phyloP scores from a whole-genome alignment of 2,113 vertebrate species.

The Boleophthalmus pectinirostris region DNA sequence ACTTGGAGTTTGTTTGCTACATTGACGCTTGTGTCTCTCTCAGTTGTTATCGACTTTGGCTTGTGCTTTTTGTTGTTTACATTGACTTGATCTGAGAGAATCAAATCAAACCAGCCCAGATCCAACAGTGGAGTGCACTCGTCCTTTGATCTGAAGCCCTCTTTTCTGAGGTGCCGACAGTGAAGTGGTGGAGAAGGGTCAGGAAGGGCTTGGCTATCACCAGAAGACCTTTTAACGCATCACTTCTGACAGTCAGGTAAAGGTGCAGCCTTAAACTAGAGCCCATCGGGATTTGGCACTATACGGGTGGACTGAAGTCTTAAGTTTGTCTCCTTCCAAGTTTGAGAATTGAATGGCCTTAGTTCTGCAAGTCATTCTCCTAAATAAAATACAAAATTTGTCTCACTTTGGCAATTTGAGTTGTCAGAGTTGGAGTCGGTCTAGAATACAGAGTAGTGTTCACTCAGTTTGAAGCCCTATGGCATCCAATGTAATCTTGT shows the following conservation, averaged over 20 bases:
- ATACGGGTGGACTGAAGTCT: not conserved
- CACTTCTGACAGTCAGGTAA: constrained; percentile 18
- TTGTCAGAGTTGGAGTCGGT: not conserved
- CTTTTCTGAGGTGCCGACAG: not conserved
- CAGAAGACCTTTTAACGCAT: constrained; percentile 34
- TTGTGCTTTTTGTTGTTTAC: constrained; percentile 20
- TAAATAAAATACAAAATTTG: constrained; percentile 23
- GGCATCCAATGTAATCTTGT: not conserved
- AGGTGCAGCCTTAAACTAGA: constrained; percentile 7
- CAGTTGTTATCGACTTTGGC: constrained; percentile 13
- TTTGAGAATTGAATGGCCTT: constrained; percentile 24
- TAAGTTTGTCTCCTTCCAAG: not conserved
- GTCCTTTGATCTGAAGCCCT: constrained; percentile 1
- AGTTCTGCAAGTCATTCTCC: constrained; percentile 13
- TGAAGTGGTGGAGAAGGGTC: constrained; percentile 4
- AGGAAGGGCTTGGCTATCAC: constrained; percentile 29
- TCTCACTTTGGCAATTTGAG: constrained; percentile 26
- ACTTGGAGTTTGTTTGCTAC: not conserved
- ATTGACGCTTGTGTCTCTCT: constrained; percentile 6
- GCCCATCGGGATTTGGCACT: not conserved
- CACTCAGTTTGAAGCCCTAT: not conserved
- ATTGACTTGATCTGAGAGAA: constrained; percentile 21
- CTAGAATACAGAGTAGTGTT: not conserved
- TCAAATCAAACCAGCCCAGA: not conserved
- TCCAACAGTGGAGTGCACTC: not conserved